phyloP scores from a whole-genome alignment of 2,113 vertebrate species.

The Datnioides undecimradiatus region DNA sequence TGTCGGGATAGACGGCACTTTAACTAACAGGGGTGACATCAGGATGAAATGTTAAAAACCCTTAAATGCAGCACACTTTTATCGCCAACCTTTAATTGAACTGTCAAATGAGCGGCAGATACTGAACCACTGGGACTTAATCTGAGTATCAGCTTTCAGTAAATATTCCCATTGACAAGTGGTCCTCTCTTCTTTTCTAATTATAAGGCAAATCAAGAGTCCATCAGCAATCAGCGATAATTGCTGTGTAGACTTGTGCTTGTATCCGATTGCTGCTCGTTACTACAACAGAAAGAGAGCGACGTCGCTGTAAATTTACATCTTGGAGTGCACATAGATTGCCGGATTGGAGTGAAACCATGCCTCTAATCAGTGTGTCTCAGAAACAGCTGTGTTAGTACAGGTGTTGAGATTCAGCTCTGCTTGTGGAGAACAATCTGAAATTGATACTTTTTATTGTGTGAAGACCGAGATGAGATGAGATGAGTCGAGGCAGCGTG shows the following conservation, averaged over 20 bases:
- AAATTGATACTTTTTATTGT: not conserved
- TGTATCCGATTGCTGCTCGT: slow-evolving; percentile 39
- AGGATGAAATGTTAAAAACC: not conserved
- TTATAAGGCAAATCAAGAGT: slow-evolving; percentile 59
- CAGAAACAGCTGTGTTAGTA: slow-evolving; percentile 60
- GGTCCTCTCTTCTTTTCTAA: slow-evolving; percentile 49
- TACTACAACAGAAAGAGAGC: slow-evolving; percentile 27
- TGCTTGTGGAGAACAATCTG: slow-evolving; percentile 16
- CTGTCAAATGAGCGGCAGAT: slow-evolving; percentile 15
- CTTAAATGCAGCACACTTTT: not conserved
- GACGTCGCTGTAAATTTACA: slow-evolving; percentile 46
- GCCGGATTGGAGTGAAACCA: slow-evolving; percentile 47
- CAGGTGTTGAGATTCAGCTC: slow-evolving; percentile 29
- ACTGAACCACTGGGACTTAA: slow-evolving; percentile 1
- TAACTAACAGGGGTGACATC: not conserved
- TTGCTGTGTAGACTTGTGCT: slow-evolving; percentile 44
- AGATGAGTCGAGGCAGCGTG: not conserved
- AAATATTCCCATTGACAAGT: slow-evolving; percentile 47
- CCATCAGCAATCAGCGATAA: slow-evolving; percentile 76
- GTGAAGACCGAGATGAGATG: slow-evolving; percentile 17
- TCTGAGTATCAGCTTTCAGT: slow-evolving; percentile 38
- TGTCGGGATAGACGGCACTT: not conserved
- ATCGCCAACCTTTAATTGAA: slow-evolving; percentile 13
- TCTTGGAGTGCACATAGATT: slow-evolving; percentile 51
- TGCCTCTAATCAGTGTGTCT: slow-evolving; percentile 52